These are phyloP conservation scores for human (Homo sapiens) DNA, from an alignment of 2,113 vertebrate species.

Conservation along the genomic window DNA sequence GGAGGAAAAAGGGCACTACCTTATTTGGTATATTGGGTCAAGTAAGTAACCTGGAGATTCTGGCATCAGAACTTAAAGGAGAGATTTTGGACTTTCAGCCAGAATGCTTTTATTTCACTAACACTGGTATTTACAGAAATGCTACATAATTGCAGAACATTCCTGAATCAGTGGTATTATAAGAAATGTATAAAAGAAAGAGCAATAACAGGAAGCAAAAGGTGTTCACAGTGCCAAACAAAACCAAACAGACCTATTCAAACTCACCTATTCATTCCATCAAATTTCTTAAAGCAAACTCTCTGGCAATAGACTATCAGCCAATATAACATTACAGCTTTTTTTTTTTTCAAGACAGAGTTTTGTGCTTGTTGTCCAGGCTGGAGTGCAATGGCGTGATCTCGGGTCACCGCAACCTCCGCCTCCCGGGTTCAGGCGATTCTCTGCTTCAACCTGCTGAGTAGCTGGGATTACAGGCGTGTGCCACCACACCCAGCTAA, in stretches of 20 bases:
- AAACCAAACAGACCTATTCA: neutral
- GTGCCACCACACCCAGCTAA: too few species aligned
- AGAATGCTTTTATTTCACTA: conserved; percentile 36
- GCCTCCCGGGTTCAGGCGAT: too few species aligned
- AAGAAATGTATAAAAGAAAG: neutral
- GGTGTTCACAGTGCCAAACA: neutral
- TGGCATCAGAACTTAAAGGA: neutral
- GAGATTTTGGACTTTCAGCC: conserved; percentile 9
- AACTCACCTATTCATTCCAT: neutral
- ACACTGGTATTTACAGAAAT: conserved; percentile 31
- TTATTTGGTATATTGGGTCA: neutral
- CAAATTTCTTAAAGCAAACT: conserved; percentile 39
- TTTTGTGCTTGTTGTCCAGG: too few species aligned
- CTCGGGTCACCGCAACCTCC: too few species aligned
- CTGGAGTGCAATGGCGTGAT: too few species aligned
- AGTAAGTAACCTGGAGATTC: neutral
- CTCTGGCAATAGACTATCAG: neutral
- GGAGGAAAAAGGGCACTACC: neutral
- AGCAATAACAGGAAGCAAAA: neutral
- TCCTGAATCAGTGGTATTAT: neutral
- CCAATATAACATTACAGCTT: neutral
- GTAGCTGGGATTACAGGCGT: too few species aligned
- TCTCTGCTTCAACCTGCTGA: too few species aligned
- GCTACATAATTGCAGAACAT: neutral
- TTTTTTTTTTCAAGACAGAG: too few species aligned